Evolutionary conservation across 2,888 invertebrate genomes (phyloP), one percentile per base, ranked within the genome.

Genomic region (Biston betularia): DNA sequence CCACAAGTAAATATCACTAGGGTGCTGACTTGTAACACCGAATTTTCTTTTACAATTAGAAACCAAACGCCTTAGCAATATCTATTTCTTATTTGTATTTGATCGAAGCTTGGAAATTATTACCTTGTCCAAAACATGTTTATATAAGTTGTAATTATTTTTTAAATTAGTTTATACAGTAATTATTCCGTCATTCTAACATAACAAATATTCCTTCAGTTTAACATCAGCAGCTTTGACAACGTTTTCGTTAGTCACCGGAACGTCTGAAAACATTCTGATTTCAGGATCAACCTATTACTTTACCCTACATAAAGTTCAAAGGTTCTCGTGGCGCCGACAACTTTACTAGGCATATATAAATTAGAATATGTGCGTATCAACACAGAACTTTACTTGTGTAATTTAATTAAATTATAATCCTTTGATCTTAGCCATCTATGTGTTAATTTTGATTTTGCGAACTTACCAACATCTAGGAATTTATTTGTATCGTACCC

Each of bases 181-280:
- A n/a, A 56, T 44, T 48, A 49, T 56, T 12, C 53, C 34, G 42
- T 75, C 76, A 71, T 80, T 75, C 45, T 65, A 85, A 69, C 52
- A 82, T 65, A 85, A 69, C 52, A 82, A 68, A 76, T 78, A 85
- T 69, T 87, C 85, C 52, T 83, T 80, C 60, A 82, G 73, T 69
- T 78, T 82, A 40, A 80, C 80, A 45, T 80, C 77, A 48, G 82
- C 79, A 8, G 79, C 83, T 68, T 77, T 75, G 44, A 82, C 69
- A 35, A 81, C 76, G 55, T 76, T 81, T 71, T 86, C 83, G 63
- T 84, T 79, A 44, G 83, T 81, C 11, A 83, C 86, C 53, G 85
- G 84, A 60, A 85, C 79, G 59, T 75, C 86, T 86, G 82, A 24
- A 76, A 48, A 24, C 42, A 55, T 12, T 10, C 10, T 24, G 24